A percentile compares a stretch with the other conserved stretches of the same genome.
These are phyloP conservation scores for Catocala fraxini DNA, from an alignment of 2,888 invertebrate species.

Conservation along the genomic window DNA sequence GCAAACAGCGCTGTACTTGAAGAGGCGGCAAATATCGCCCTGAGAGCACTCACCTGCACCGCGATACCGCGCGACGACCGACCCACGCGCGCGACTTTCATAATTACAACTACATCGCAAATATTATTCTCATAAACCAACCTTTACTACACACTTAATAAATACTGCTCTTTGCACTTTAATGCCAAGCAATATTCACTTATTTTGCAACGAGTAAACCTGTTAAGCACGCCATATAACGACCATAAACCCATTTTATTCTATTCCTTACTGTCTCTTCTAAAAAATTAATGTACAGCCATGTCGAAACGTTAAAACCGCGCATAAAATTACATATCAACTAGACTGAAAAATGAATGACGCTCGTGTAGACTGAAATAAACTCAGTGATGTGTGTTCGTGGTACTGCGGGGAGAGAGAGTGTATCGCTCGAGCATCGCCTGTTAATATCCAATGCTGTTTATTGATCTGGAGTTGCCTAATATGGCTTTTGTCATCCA, in stretches of 20 bases:
- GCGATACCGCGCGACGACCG: slow-evolving; percentile 43
- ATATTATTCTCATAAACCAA: slow-evolving; percentile 17
- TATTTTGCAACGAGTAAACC: slow-evolving; percentile 15
- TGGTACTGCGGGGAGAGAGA: slow-evolving; percentile 29
- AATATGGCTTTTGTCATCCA: slow-evolving; percentile 57
- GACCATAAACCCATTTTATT: background rate
- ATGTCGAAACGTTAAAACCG: background rate
- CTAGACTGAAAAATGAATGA: slow-evolving; percentile 52
- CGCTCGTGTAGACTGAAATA: slow-evolving; percentile 46
- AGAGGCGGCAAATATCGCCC: slow-evolving; percentile 76
- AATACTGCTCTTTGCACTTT: slow-evolving; percentile 28
- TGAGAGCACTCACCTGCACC: slow-evolving; percentile 72
- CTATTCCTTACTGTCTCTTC: background rate
- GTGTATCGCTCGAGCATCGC: slow-evolving; percentile 37
- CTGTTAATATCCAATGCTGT: slow-evolving; percentile 56
- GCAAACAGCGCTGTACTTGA: slow-evolving; percentile 76
- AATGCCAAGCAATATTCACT: slow-evolving; percentile 8
- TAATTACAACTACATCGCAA: background rate
- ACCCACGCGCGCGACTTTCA: background rate
- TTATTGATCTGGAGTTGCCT: slow-evolving; percentile 61
- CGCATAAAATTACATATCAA: slow-evolving; percentile 37
- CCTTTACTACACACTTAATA: slow-evolving; percentile 43
- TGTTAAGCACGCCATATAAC: slow-evolving; percentile 5
- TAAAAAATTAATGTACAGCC: background rate
- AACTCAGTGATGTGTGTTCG: slow-evolving; percentile 49